phyloP scores from a whole-genome alignment of 2,797 vertebrate species.

The Phoeniculus purpureus region DNA sequence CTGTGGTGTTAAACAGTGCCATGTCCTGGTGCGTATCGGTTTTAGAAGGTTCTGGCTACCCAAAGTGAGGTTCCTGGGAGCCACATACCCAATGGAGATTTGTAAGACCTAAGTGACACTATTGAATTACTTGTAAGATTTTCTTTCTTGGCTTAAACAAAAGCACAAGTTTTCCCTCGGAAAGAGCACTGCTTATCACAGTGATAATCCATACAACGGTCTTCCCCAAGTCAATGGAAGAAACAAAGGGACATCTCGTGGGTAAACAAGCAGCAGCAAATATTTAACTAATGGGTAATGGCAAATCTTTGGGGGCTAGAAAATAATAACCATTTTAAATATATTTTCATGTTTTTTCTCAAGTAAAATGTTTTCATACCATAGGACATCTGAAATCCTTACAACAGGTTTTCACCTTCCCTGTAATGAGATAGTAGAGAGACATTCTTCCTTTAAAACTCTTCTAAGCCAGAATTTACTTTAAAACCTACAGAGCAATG shows the following conservation, averaged over 20 bases:
- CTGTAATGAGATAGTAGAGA: not conserved
- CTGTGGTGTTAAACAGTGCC: not conserved
- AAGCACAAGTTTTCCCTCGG: not conserved
- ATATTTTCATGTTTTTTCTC: fast-evolving
- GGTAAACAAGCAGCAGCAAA: not conserved
- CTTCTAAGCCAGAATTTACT: not conserved
- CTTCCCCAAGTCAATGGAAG: not conserved
- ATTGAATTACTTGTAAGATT: not conserved
- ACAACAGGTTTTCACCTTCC: not conserved
- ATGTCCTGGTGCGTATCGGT: not conserved
- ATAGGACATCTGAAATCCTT: not conserved
- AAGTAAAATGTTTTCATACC: not conserved
- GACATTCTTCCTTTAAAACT: not conserved
- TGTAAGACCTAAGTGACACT: not conserved
- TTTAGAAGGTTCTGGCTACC: not conserved
- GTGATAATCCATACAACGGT: not conserved
- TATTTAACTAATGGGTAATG: not conserved
- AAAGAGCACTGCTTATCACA: not conserved
- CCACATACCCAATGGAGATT: not conserved
- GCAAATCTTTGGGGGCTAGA: not conserved
- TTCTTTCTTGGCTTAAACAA: not conserved
- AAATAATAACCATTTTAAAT: not conserved
- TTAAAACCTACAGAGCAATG: not conserved
- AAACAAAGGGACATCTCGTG: not conserved
- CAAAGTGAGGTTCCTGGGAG: not conserved